Evolutionary conservation across 2,797 vertebrate species (phyloP), one percentile per base, ranked within the genome.

Genomic region (Brotula barbata): DNA sequence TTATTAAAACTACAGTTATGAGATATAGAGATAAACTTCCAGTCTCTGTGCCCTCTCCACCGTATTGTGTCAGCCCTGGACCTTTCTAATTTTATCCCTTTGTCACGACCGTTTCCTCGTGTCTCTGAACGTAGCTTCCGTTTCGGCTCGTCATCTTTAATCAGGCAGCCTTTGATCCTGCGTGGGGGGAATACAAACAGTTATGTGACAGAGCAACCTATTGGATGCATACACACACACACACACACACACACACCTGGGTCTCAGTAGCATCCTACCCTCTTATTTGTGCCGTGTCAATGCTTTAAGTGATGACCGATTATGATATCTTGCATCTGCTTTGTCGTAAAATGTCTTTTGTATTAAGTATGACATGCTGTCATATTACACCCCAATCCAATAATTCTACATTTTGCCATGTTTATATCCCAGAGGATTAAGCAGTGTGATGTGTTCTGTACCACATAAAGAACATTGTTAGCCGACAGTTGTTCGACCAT

Each of bases 101-200:
- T 28, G 25, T 4, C 25, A 28, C 8, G n/a, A n/a, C n/a, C n/a
- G 25, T 8, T 28, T 28, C 25, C 25, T 4, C 8, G 6, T 43
- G 45, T 58, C 51, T 78, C 25, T 53, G 65, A 74, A 42, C 16
- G 33, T 22, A 46, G 19, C 36, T 22, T 47, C 23, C 19, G 20
- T 31, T 45, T 15, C 22, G 28, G 39, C 55, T 61, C 40, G 13
- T 64, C 63, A 52, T 78, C 79, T 88, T 88, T 81, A 63, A 79
- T 86, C 82, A 72, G 52, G 50, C 55, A 20, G 41, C 31, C 70
- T 88, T 87, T 89, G 83, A 88, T 88, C 81, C 17, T 46, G 39
- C 1, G 31, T 61, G 50, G 55, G 58, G 63, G 23, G 52, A 54
- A 36, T 51, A 43, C 56, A 59, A 41, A 5, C 16, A 17, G 25